Evolutionary conservation across 2,113 vertebrate species (phyloP).

Genomic region (Variabilichromis moorii): DNA sequence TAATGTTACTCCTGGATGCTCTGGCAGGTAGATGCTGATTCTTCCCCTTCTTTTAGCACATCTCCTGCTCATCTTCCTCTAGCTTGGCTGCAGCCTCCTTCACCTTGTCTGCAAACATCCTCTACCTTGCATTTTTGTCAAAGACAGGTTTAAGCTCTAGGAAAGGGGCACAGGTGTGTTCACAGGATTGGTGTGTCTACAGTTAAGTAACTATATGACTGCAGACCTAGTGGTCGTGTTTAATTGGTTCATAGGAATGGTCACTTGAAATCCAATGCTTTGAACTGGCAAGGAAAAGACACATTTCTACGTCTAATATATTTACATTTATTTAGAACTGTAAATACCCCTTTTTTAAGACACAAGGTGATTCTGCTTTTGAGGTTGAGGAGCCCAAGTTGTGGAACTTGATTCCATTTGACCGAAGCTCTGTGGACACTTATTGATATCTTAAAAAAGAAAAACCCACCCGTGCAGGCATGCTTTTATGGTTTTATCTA

Average conservation of each 20-base stretch:
- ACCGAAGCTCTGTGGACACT: not conserved
- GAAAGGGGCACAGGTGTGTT: not conserved
- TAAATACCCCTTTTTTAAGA: not conserved
- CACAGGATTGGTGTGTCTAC: not conserved
- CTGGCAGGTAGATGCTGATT: not conserved
- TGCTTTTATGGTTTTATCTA: not conserved
- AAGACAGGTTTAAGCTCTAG: not conserved
- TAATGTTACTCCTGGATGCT: not conserved
- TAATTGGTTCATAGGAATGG: not conserved
- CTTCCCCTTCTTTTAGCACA: not conserved
- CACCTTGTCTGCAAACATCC: not conserved
- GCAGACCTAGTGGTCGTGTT: not conserved
- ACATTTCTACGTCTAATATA: not conserved
- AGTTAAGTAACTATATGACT: not conserved
- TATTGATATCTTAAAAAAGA: not conserved
- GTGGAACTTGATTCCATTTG: not conserved
- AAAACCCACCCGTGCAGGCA: not conserved
- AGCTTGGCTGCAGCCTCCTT: not conserved
- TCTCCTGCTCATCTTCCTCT: not conserved
- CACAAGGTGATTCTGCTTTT: not conserved
- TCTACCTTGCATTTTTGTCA: not conserved
- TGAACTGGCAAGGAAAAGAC: not conserved
- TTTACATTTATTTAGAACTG: not conserved
- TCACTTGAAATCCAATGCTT: not conserved
- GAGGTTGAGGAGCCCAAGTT: not conserved